phyloP scores from a whole-genome alignment of 2,113 vertebrate genomes.

The Chelonoidis abingdonii region DNA sequence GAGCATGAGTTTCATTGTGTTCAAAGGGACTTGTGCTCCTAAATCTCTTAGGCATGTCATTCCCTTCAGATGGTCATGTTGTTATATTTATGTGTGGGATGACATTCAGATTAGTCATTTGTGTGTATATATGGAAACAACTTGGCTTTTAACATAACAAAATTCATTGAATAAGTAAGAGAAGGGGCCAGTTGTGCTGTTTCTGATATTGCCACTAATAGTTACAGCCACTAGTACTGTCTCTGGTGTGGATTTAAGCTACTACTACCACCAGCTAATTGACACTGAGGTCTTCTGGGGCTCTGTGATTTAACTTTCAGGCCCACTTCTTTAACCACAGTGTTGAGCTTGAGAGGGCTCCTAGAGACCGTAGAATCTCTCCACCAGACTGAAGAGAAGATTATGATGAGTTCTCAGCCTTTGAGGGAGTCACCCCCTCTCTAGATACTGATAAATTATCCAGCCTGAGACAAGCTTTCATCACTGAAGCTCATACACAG shows the following conservation, averaged over 20 bases:
- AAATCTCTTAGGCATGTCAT: neutral
- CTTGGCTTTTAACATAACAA: neutral
- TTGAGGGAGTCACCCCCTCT: neutral
- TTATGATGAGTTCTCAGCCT: neutral
- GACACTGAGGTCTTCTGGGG: neutral
- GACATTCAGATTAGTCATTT: neutral
- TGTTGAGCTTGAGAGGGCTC: neutral
- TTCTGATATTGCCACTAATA: neutral
- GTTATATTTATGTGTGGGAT: neutral
- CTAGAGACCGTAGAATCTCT: neutral
- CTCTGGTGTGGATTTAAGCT: neutral
- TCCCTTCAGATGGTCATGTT: neutral
- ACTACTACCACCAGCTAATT: neutral
- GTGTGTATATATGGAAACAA: neutral
- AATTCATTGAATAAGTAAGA: neutral
- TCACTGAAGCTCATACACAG: neutral
- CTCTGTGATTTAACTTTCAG: neutral
- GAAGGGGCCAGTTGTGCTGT: neutral
- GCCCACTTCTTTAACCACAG: neutral
- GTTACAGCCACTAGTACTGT: neutral
- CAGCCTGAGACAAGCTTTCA: neutral
- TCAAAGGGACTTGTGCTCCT: neutral
- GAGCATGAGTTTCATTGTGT: neutral
- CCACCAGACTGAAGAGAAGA: neutral
- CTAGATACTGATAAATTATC: neutral